Evolutionary conservation across 2,888 invertebrate species (phyloP).

Genomic region (Tineola bisselliella): DNA sequence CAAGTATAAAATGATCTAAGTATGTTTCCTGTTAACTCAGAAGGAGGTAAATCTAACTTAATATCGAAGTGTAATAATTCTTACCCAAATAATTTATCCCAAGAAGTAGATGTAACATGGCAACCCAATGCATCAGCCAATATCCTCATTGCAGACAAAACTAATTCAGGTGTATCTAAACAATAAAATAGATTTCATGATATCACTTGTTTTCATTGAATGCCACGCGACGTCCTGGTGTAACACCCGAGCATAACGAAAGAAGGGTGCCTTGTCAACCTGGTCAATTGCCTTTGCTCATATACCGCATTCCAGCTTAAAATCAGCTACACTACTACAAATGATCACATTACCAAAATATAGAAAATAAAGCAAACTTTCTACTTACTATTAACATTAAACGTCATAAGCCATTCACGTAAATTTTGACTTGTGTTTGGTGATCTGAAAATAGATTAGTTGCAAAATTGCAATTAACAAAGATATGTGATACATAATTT

Average conservation of each 20-base stretch:
- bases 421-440: conserved; percentile 73
- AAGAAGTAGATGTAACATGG: conserved; percentile 80
- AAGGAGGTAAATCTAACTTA: no score
- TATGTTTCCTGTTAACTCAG: no score
- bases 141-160: conserved; percentile 76
- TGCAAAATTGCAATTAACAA: conserved; percentile 8
- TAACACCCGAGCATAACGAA: no score
- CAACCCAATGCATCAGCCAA: conserved; percentile 81
- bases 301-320: no score
- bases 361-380: background rate
- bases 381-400: conserved; percentile 65
- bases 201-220: no score
- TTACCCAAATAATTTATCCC: conserved; percentile 75
- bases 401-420: conserved; percentile 71
- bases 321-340: no score
- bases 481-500: background rate
- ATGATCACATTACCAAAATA: no score
- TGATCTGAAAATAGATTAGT: conserved; percentile 50
- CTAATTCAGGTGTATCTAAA: conserved; percentile 73
- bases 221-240: no score
- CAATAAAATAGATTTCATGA: no score
- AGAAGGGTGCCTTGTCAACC: no score
- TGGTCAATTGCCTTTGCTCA: no score
- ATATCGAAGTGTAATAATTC: conserved; percentile 11
- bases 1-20: no score